Conservation (phyloP, 2,113 vertebrate genomes). For the Eurystomus gularis region DNA sequence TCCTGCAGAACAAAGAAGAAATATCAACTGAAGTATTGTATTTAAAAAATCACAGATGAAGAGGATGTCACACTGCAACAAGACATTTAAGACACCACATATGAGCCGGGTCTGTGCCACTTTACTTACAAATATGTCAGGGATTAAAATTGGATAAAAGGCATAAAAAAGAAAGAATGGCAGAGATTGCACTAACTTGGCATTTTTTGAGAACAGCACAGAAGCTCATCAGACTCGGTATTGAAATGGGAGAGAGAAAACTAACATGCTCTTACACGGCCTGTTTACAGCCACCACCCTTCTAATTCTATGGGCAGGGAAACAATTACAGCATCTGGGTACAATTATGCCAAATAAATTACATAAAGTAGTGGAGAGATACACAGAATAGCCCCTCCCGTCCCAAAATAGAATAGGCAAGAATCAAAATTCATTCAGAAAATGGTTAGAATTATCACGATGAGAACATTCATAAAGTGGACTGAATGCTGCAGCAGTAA, state of each 20-base stretch:
- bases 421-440: neutral
- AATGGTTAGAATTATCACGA: neutral
- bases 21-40: neutral
- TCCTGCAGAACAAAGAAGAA: conserved; percentile 76
- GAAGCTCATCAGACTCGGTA: neutral
- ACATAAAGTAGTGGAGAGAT: neutral
- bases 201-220: neutral
- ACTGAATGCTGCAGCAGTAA: neutral
- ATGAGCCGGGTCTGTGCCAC: neutral
- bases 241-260: neutral
- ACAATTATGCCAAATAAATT: neutral
- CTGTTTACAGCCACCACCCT: neutral
- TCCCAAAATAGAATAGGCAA: neutral
- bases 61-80: neutral
- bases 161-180: neutral
- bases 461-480: neutral
- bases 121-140: neutral
- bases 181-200: neutral
- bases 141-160: neutral
- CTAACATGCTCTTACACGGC: neutral
- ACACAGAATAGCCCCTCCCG: neutral
- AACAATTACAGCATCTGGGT: neutral
- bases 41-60: neutral
- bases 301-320: neutral
- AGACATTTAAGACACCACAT: neutral